Conservation (phyloP, 2,113 vertebrate genomes). For the Nannospalax galili region DNA sequence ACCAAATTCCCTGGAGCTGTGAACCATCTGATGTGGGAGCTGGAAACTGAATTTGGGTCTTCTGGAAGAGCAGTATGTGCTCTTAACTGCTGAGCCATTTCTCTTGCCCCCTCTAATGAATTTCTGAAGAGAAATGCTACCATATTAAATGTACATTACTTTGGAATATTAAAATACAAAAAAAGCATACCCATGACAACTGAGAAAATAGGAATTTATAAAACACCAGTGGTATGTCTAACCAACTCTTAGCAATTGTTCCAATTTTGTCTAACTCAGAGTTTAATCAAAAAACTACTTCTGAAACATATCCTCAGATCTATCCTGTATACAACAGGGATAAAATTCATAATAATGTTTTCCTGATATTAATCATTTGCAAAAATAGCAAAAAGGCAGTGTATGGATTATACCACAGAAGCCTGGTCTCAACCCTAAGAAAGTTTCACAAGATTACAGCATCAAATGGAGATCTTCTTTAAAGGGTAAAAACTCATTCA, state of each 20-base stretch:
- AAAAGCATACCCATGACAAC: background rate
- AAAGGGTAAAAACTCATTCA: no score
- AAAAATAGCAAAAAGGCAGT: no score
- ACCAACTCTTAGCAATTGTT: background rate
- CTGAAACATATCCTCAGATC: background rate
- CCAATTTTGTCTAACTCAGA: slow-evolving; percentile 15
- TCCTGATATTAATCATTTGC: background rate
- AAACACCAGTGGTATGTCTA: background rate
- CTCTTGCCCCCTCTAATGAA: no score
- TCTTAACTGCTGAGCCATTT: no score
- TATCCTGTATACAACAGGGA: background rate
- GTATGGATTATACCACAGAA: no score
- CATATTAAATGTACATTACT: slow-evolving; percentile 4
- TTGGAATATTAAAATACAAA: slow-evolving; percentile 30
- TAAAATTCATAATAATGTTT: background rate
- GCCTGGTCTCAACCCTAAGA: background rate
- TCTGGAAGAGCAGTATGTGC: background rate
- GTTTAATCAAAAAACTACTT: background rate
- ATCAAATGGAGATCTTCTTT: no score
- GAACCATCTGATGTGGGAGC: background rate
- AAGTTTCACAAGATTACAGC: no score
- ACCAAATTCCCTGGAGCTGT: background rate
- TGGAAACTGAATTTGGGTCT: background rate
- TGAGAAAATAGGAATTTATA: background rate
- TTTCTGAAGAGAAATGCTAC: slow-evolving; percentile 17